Evolutionary conservation across 1,140 invertebrate genomes (phyloP).

Genomic region (Chlorops oryzae): DNA sequence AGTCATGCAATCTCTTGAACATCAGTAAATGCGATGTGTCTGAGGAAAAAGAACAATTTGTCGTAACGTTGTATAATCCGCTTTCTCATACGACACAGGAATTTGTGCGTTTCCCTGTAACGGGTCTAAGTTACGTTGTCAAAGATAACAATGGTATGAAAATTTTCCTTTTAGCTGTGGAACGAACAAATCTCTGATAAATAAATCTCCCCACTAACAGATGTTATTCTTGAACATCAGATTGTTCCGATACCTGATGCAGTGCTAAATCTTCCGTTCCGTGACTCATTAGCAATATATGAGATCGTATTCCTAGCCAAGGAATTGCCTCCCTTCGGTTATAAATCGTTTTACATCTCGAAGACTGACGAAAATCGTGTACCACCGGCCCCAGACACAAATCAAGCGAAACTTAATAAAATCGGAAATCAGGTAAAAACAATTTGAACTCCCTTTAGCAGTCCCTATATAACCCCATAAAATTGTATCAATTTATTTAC

Average conservation of each 20-base stretch:
- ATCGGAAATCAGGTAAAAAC: slow-evolving; percentile 29
- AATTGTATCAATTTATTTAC: too few species aligned
- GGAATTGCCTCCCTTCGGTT: slow-evolving; percentile 61
- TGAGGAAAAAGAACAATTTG: slow-evolving; percentile 58
- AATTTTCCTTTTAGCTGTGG: background rate
- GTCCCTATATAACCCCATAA: too few species aligned
- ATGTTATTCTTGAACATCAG: slow-evolving; percentile 47
- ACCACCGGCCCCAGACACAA: slow-evolving; percentile 20
- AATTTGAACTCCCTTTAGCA: too few species aligned
- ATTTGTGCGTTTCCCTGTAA: slow-evolving; percentile 67
- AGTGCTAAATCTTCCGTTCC: slow-evolving; percentile 58
- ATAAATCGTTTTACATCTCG: slow-evolving; percentile 56
- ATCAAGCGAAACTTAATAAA: background rate
- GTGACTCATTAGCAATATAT: slow-evolving; percentile 54
- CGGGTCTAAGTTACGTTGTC: slow-evolving; percentile 56
- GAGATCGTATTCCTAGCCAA: slow-evolving; percentile 63
- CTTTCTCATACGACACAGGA: slow-evolving; percentile 58
- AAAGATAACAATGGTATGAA: slow-evolving; percentile 54
- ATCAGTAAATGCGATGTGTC: slow-evolving; percentile 59
- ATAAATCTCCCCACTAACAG: slow-evolving; percentile 4
- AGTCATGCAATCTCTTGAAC: slow-evolving; percentile 62
- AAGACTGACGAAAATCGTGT: slow-evolving; percentile 7
- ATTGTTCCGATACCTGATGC: slow-evolving; percentile 57
- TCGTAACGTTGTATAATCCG: slow-evolving; percentile 77
- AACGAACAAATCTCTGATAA: background rate